Base-by-base conservation (phyloP, 1,140 invertebrate genomes). In the Notospermus geniculatus region DNA sequence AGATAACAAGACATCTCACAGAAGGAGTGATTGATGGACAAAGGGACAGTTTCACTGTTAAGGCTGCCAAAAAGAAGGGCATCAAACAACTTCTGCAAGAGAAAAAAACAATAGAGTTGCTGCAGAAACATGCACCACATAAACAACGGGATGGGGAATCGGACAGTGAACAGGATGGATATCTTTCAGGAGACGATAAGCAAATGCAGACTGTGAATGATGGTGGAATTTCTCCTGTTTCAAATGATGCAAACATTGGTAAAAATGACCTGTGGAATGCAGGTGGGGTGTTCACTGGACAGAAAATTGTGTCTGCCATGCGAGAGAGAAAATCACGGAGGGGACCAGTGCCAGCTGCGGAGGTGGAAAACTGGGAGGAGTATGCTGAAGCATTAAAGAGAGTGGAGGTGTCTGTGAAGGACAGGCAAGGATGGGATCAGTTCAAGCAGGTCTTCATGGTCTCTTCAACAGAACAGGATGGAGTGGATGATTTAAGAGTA, bases 361-460 rank as follows among this genome's bases (percentile, higher is more conserved):
- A 36, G 46, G 4, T 23, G 5, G n/a, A n/a, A 45, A 53, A 54
- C 39, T 64, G 59, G 58, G 41, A 62, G 55, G 54, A 65, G 39
- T 60, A 64, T 61, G 55, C 64, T 46, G 32, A 67, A 57, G 62
- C 57, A 59, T n/a, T 65, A 22, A 52, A 63, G 28, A 39, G 41
- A 23, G 22, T 64, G 17, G 36, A 57, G 22, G 45, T 22, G 17
- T 32, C 59, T 13, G 54, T 73, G 9, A 60, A 67, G 46, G 64
- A 74, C 36, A 64, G 82, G 39, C 77, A 76, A 25, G 86, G 87
- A 2, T 93, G 89, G 87, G 86, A 87, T 46, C 73, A 88, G 65
- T 97, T 97, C 73, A 82, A 84, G 15, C 86, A 91, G 73, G 87
- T 97, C 23, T 97, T 97, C 74, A 88, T 96, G 84, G 84, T 95